Conservation (phyloP, 2,888 invertebrate genomes). For the Molorchus minor region DNA sequence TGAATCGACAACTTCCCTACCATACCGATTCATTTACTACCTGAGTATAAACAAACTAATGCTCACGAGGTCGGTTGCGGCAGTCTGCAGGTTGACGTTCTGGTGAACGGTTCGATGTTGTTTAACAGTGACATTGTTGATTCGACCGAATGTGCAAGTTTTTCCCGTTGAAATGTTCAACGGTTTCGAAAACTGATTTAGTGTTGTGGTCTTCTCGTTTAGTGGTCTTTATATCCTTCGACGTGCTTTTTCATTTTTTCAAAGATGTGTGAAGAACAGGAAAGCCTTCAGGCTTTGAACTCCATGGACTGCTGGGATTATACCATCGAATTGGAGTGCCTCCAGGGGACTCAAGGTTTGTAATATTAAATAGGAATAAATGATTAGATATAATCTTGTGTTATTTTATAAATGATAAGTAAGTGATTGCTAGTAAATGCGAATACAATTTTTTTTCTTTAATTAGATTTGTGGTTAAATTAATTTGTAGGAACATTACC, state of each 20-base stretch:
- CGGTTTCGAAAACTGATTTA: not conserved
- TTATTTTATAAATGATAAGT: no score
- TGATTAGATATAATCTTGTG: no score
- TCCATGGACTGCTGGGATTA: slow-evolving; percentile 88
- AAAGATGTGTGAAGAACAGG: slow-evolving; percentile 55
- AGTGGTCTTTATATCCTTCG: not conserved
- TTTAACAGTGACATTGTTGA: not conserved
- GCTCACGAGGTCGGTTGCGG: slow-evolving; percentile 8
- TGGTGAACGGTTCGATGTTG: not conserved
- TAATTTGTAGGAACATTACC: no score
- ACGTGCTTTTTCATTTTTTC: slow-evolving; percentile 1
- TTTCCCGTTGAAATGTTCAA: not conserved
- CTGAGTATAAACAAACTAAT: slow-evolving; percentile 19
- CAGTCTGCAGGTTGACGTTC: slow-evolving; percentile 15
- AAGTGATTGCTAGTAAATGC: no score
- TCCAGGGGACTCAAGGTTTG: slow-evolving; percentile 79
- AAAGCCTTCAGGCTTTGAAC: slow-evolving; percentile 64
- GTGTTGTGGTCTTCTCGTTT: slow-evolving; percentile 5
- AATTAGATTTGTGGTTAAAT: no score
- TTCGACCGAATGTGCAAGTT: not conserved
- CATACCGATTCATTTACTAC: slow-evolving; percentile 9
- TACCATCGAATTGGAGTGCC: slow-evolving; percentile 82
- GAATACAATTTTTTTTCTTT: no score
- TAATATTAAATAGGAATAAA: no score
- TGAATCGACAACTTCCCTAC: slow-evolving; percentile 18